Evolutionary conservation across 2,113 vertebrate genomes (phyloP).

Genomic region (Oryzias celebensis): DNA sequence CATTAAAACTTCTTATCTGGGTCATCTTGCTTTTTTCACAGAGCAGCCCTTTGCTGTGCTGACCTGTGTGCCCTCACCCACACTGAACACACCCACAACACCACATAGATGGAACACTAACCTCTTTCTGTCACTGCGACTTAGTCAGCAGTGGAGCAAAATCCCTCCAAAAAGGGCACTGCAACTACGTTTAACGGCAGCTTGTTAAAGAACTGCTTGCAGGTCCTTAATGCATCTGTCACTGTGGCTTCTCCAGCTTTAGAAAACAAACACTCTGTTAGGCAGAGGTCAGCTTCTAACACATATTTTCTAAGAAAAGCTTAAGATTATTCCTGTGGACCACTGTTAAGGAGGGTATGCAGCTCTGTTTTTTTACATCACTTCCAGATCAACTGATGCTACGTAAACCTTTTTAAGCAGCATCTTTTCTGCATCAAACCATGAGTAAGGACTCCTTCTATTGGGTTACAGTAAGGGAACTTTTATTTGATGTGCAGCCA

Average conservation of each 20-base stretch:
- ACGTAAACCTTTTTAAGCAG: too few relatives aligned
- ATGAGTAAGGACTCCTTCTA: too few relatives aligned
- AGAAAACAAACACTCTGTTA: conserved; percentile 13
- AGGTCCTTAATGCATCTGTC: conserved; percentile 29
- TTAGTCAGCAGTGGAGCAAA: conserved; percentile 47
- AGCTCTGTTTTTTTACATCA: too few relatives aligned
- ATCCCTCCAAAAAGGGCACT: conserved; percentile 27
- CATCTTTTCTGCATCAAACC: too few relatives aligned
- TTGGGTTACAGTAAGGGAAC: too few relatives aligned
- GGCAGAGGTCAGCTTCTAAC: neutral
- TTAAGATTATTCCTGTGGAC: too few relatives aligned
- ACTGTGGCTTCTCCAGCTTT: conserved; percentile 4
- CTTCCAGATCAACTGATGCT: too few relatives aligned
- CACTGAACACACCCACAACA: conserved; percentile 24
- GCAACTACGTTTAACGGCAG: conserved; percentile 30
- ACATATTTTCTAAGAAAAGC: too few relatives aligned
- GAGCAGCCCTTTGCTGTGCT: conserved; percentile 43
- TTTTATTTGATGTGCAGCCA: too few relatives aligned
- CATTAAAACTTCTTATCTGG: conserved; percentile 67
- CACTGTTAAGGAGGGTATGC: too few relatives aligned
- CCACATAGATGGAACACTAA: conserved; percentile 60
- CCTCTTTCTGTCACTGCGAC: conserved; percentile 71
- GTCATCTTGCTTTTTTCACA: conserved; percentile 62
- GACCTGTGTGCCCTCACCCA: conserved; percentile 4
- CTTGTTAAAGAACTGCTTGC: conserved; percentile 21